A percentile compares a stretch with the other conserved stretches of the same genome.
Evolutionary conservation across 2,888 invertebrate genomes (phyloP).

Genomic region (Pachydiplax longipennis): DNA sequence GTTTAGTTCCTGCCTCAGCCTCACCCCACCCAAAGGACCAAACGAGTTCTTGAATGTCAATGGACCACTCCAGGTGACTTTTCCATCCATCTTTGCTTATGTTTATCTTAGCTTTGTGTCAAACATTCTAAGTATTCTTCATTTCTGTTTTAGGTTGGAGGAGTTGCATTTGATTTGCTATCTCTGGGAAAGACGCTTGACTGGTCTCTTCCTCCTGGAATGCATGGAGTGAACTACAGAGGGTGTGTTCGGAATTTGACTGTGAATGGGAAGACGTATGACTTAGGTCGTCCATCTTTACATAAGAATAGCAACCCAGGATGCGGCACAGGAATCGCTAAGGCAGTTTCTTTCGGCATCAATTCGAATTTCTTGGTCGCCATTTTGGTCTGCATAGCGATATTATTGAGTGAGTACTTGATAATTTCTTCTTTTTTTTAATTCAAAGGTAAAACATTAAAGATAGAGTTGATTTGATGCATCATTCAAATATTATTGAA

Average conservation of each 20-base stretch:
- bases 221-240: not conserved
- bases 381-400: slow-evolving; percentile 85
- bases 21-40: slow-evolving; percentile 73
- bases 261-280: slow-evolving; percentile 84
- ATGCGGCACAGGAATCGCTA: slow-evolving; percentile 76
- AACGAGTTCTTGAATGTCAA: slow-evolving; percentile 83
- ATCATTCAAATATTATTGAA: too few species aligned
- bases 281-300: slow-evolving; percentile 81
- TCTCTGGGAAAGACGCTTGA: slow-evolving; percentile 68
- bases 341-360: slow-evolving; percentile 82
- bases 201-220: slow-evolving; percentile 73
- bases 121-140: not conserved
- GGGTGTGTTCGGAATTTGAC: slow-evolving; percentile 94
- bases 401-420: slow-evolving; percentile 77
- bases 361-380: slow-evolving; percentile 89
- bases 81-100: slow-evolving; percentile 51
- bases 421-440: not conserved
- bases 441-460: not conserved
- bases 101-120: too few species aligned
- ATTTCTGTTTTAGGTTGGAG: slow-evolving; percentile 62
- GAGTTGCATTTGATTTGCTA: slow-evolving; percentile 72
- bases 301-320: slow-evolving; percentile 75
- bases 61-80: slow-evolving; percentile 81
- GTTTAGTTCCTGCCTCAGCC: slow-evolving; percentile 73
- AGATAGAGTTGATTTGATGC: too few species aligned